These are phyloP conservation scores for Gastracanthus pulcherrimus DNA, from an alignment of 2,888 invertebrate genomes.

Conservation along the genomic window DNA sequence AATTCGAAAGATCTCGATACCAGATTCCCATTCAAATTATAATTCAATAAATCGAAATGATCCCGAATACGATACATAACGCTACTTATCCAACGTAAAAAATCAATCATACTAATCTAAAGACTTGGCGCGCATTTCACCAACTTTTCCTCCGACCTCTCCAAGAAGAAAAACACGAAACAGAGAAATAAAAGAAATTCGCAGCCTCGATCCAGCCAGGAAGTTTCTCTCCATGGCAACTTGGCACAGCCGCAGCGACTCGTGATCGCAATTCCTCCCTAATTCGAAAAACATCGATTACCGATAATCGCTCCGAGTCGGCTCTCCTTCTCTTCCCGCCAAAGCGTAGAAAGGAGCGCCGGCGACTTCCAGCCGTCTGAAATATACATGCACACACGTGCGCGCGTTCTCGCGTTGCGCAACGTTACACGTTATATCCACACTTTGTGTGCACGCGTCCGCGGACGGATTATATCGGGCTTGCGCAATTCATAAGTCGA, in stretches of 20 bases:
- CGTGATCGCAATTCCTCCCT: not conserved
- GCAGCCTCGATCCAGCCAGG: not conserved
- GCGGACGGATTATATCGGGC: slow-evolving; percentile 6
- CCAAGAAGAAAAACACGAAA: not conserved
- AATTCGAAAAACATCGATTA: slow-evolving; percentile 17
- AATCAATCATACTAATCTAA: no score
- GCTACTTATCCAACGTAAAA: no score
- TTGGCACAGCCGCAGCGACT: no score
- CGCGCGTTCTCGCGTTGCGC: not conserved
- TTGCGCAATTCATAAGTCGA: slow-evolving; percentile 27
- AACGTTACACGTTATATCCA: not conserved
- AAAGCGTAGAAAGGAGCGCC: slow-evolving; percentile 18
- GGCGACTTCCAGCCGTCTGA: not conserved
- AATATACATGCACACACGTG: slow-evolving; percentile 5
- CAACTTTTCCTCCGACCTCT: not conserved
- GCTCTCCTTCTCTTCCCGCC: not conserved
- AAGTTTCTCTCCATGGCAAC: slow-evolving; percentile 32
- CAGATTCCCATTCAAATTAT: no score
- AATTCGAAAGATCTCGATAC: no score
- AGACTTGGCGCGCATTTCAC: not conserved
- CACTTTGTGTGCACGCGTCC: not conserved
- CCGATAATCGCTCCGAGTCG: slow-evolving; percentile 2
- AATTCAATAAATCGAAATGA: no score
- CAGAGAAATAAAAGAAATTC: not conserved
- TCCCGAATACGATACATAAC: no score